These are phyloP conservation scores for Amphiprion percula DNA, from an alignment of 2,113 vertebrate species.

Conservation along the genomic window DNA sequence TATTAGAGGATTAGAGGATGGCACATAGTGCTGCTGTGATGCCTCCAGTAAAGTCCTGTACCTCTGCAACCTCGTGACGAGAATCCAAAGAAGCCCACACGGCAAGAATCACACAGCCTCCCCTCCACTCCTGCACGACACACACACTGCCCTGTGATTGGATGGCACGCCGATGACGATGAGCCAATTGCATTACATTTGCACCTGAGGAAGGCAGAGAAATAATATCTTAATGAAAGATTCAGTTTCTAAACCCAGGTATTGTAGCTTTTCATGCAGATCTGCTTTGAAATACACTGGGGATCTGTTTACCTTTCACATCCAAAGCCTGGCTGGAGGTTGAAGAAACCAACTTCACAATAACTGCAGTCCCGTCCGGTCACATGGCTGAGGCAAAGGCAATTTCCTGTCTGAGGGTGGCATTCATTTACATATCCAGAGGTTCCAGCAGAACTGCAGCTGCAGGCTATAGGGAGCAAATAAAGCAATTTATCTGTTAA, in stretches of 20 bases:
- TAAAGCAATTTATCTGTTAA: conserved; percentile 4
- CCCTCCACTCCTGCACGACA: conserved; percentile 89
- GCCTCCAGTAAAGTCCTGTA: conserved; percentile 67
- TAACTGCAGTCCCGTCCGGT: conserved; percentile 85
- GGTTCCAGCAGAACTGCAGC: conserved; percentile 84
- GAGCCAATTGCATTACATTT: conserved; percentile 89
- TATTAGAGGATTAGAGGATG: conserved; percentile 38
- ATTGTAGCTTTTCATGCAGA: conserved; percentile 2
- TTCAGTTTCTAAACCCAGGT: conserved; percentile 1
- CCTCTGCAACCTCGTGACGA: conserved; percentile 92
- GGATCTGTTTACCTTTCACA: conserved; percentile 86
- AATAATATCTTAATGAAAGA: conserved; percentile 2
- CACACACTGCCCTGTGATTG: conserved; percentile 88
- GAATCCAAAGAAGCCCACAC: conserved; percentile 90
- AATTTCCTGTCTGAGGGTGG: conserved; percentile 85
- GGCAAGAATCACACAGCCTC: conserved; percentile 86
- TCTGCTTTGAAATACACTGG: not conserved
- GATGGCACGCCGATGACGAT: conserved; percentile 82
- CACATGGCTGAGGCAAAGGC: conserved; percentile 88
- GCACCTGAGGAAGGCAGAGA: conserved; percentile 83
- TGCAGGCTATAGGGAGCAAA: conserved; percentile 85
- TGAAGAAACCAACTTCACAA: conserved; percentile 88
- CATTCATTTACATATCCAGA: conserved; percentile 77
- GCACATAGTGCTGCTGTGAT: conserved; percentile 14
- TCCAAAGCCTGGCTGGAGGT: conserved; percentile 84